Base-by-base conservation (phyloP, 2,888 invertebrate genomes). In the Agapostemon virescens region DNA sequence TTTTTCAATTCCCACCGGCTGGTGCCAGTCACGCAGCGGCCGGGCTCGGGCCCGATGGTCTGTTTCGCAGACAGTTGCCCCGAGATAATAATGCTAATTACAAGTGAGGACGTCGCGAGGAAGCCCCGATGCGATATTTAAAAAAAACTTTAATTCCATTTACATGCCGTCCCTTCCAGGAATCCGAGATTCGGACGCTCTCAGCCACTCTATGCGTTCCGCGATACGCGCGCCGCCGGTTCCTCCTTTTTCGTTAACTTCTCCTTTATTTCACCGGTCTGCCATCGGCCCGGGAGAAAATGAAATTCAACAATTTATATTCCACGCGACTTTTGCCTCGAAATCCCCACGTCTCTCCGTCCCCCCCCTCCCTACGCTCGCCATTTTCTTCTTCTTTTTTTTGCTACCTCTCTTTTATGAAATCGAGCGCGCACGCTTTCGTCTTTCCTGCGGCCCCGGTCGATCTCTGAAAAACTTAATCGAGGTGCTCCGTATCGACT, bases 31-130 rank as follows among this genome's bases (percentile, higher is more conserved):
- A 84, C 88, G 83, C 84, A 85, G 80, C 66, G 80, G 63, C 77
- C 72, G 76, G 82, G 77, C 86, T 84, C 84, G 73, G 84, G 80
- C 79, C 72, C 78, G 73, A 83, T 70, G 77, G 76, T 69, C 74
- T 74, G 74, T 79, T 81, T 74, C 80, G 80, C 70, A 74, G 85
- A 83, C 85, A 85, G 86, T 86, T 78, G 79, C 73, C 77, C 82
- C 82, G 83, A 84, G 87, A 87, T 89, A 89, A 89, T 87, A 88
- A 88, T 88, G 87, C 88, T 88, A 89, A 89, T 89, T 89, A 87
- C 88, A 83, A 84, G 45, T 66, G 84, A 86, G 83, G 81, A 86
- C 82, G 77, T 77, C 83, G 80, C 81, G 75, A 77, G 79, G 77
- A 76, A 73, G 81, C 64, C 69, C 71, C 73, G 83, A 83, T 82